phyloP scores from a whole-genome alignment of 2,888 invertebrate species.

The Andrena trimmerana region DNA sequence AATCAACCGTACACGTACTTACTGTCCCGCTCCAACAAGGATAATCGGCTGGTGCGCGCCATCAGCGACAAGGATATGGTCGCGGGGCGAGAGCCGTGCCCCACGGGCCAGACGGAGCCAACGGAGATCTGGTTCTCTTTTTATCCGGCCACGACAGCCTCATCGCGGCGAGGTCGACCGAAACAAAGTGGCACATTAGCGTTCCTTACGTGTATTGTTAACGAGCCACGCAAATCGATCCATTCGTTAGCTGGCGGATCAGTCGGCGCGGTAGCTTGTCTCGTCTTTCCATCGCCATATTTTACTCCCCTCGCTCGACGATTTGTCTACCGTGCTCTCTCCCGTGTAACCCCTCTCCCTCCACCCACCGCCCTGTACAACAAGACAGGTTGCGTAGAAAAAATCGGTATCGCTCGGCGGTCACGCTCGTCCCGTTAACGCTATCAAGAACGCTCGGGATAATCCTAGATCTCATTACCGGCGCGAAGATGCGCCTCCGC shows the following conservation, averaged over 20 bases:
- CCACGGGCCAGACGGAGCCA: constrained; percentile 17
- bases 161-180: constrained; percentile 67
- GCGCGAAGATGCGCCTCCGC: not conserved
- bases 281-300: constrained; percentile 67
- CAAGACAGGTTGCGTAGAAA: constrained; percentile 34
- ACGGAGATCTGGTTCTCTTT: constrained; percentile 55
- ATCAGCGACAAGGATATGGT: constrained; percentile 43
- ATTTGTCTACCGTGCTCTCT: constrained; percentile 65
- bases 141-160: constrained; percentile 50
- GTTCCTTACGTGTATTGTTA: constrained; percentile 73
- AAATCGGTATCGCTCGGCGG: not conserved
- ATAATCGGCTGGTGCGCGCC: constrained; percentile 49
- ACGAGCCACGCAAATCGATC: constrained; percentile 75
- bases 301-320: constrained; percentile 62
- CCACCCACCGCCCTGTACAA: not conserved
- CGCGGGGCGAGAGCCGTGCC: constrained; percentile 13
- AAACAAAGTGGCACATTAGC: constrained; percentile 74
- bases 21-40: constrained; percentile 37
- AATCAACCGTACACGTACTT: constrained; percentile 62
- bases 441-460: not conserved
- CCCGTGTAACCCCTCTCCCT: constrained; percentile 4
- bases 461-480: not conserved
- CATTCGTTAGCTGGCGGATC: constrained; percentile 72
- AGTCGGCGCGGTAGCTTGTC: constrained; percentile 70
- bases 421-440: not conserved